phyloP scores from a whole-genome alignment of 2,113 vertebrate genomes.

The Litocranius walleri region DNA sequence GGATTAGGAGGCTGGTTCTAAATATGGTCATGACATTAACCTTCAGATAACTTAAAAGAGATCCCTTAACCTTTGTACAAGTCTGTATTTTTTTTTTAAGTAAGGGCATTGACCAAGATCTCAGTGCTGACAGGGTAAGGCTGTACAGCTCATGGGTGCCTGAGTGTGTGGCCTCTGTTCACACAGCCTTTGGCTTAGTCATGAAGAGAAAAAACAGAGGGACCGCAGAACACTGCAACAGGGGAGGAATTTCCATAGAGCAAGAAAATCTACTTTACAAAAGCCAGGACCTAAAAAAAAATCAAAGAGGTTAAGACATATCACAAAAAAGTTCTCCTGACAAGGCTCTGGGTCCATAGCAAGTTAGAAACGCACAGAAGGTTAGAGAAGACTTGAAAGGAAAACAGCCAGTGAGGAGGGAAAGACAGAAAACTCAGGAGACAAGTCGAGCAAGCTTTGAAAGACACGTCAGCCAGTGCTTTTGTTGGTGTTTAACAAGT shows the following conservation, averaged over 20 bases:
- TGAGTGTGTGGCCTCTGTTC: not conserved
- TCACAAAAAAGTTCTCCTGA: not conserved
- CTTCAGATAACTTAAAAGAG: not conserved
- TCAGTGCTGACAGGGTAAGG: not conserved
- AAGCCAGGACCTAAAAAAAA: not conserved
- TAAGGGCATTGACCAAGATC: not conserved
- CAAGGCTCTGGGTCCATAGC: not conserved
- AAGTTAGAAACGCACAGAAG: not conserved
- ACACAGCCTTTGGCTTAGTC: not conserved
- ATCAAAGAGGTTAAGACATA: not conserved
- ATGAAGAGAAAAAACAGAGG: accelerated
- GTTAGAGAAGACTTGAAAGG: not conserved
- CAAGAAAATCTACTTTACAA: not conserved
- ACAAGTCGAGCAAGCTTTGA: not conserved
- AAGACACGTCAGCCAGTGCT: not conserved
- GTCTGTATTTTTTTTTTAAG: not conserved
- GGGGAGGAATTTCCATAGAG: too few relatives aligned
- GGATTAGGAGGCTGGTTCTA: not conserved
- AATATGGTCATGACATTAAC: not conserved
- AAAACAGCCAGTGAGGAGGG: not conserved
- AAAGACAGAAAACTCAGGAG: not conserved
- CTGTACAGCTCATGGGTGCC: accelerated
- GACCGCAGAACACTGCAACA: not conserved
- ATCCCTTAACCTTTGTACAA: not conserved
- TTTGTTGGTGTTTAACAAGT: not conserved